Conservation (phyloP, 1,140 invertebrate species). For the Penaeus chinensis region DNA sequence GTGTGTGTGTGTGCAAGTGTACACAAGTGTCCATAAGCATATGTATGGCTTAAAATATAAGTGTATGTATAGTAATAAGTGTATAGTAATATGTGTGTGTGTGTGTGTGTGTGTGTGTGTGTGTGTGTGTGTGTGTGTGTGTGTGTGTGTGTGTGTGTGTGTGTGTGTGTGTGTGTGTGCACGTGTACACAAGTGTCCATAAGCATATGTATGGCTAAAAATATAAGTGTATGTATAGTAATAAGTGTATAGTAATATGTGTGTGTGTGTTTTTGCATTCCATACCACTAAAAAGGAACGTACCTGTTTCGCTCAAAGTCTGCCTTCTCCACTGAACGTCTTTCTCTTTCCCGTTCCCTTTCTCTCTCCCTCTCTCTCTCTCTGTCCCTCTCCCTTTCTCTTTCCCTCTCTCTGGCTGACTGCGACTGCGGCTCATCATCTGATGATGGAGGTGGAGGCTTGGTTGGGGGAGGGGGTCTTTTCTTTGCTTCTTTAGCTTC, state of each 20-base stretch:
- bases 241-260: background rate
- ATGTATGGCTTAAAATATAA: too few species aligned
- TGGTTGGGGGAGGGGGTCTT: slow-evolving; percentile 56
- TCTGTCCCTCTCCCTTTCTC: background rate
- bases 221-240: background rate
- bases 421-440: slow-evolving; percentile 43
- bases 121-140: too few species aligned
- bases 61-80: background rate
- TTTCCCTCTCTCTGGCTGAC: slow-evolving; percentile 39
- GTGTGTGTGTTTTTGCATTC: background rate
- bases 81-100: background rate
- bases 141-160: too few species aligned
- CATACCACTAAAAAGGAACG: background rate
- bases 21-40: too few species aligned
- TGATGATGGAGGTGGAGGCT: slow-evolving; percentile 40
- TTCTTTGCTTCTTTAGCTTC: slow-evolving; percentile 62
- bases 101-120: too few species aligned
- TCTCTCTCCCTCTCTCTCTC: background rate
- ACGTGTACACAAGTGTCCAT: too few species aligned
- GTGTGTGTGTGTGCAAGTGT: too few species aligned
- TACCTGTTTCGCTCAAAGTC: slow-evolving; percentile 51
- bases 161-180: too few species aligned
- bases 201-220: too few species aligned
- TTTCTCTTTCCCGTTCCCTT: slow-evolving; percentile 27
- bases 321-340: slow-evolving; percentile 38